Evolutionary conservation across 1,140 invertebrate genomes (phyloP), one percentile per base, ranked within the genome.

Genomic region (Trypoxylus dichotomus): DNA sequence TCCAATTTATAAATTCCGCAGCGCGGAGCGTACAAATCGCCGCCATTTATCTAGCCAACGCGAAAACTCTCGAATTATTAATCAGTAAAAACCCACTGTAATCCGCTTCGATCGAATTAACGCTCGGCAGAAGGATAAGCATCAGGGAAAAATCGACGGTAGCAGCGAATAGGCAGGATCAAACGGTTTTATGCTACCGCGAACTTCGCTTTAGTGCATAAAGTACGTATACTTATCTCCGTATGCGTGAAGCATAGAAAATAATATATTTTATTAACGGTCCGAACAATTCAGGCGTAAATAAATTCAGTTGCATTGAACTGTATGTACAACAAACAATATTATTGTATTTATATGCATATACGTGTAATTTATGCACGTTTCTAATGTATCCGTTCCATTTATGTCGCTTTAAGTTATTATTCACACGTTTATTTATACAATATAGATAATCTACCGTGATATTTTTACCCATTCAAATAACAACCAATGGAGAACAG

Each of bases 331-430:
- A 27, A 27, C 60, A 68, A 68, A 27, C 60, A 29, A 68, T 68
- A 68, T 68, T 68, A 68, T 68, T 68, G 60, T 27, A 68, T 3
- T 60, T 60, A 24, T 60, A 60, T 19, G 58, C 21, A 60, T 60
- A 60, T 24, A 60, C 8, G 6, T 24, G 58, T 68, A 68, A 68
- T 68, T 68, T 68, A 68, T 68, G 21, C 21, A 29, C 10, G 25
- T 68, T 68, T 68, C 60, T 68, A 68, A 68, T 3, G 60, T 68
- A 68, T 68, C 60, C 60, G 60, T 68, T 68, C 60, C 24, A 29
- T 68, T 68, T 68, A 68, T 8, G 60, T 27, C 60, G 24, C 21
- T 68, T 68, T 68, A 68, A 68, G 60, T 68, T 68, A 68, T 29
- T 68, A 29, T 68, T 27, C 60, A 29, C 21, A 29, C 60, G 24